Conservation (phyloP, 2,113 vertebrate genomes). For the Pseudorhombus dupliciocellatus region DNA sequence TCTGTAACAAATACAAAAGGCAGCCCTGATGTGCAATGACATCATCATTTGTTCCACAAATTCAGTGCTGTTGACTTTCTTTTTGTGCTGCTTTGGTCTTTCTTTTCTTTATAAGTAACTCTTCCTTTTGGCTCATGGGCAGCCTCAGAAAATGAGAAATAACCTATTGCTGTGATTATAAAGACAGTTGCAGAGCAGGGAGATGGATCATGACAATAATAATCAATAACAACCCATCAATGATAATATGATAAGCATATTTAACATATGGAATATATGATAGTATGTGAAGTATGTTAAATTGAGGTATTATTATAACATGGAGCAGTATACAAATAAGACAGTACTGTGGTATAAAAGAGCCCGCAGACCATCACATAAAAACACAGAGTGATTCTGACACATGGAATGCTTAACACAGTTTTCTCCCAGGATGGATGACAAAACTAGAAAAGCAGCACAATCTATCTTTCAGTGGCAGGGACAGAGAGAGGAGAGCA, state of each 20-base stretch:
- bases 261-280: neutral
- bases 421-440: conserved; percentile 17
- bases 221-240: neutral
- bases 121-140: neutral
- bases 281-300: neutral
- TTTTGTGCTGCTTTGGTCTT: conserved; percentile 5
- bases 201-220: neutral
- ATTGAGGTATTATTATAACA: neutral
- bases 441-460: neutral
- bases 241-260: neutral
- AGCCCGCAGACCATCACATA: neutral
- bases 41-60: neutral
- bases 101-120: neutral
- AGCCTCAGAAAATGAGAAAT: neutral
- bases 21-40: neutral
- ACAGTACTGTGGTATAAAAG: neutral
- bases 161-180: neutral
- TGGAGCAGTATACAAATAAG: neutral
- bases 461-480: neutral
- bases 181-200: neutral
- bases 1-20: conserved; percentile 14
- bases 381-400: neutral
- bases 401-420: neutral
- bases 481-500: conserved; percentile 2
- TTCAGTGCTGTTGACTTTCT: conserved; percentile 3